Evolutionary conservation across 1,140 invertebrate genomes (phyloP).

Genomic region (Drosophila lowei): DNA sequence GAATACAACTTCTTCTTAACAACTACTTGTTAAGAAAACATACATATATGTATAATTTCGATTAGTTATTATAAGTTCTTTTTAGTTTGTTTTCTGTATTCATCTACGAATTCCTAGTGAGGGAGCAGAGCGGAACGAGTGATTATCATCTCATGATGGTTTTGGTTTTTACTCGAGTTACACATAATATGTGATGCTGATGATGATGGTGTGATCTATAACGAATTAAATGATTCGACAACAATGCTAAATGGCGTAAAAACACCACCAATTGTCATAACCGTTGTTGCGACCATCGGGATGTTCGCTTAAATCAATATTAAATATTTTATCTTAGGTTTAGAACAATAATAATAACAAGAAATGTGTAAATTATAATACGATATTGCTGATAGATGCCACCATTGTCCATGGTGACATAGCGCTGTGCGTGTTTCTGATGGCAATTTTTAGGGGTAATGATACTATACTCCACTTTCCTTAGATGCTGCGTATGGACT

Average conservation of each 20-base stretch:
- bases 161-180: too few species aligned
- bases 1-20: constrained; percentile 54
- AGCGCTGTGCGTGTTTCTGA: constrained; percentile 57
- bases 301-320: constrained; percentile 25
- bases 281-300: too few species aligned
- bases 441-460: constrained; percentile 20
- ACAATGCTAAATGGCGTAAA: too few species aligned
- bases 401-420: constrained; percentile 1
- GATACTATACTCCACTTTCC: constrained; percentile 2
- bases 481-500: constrained; percentile 86
- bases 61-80: too few species aligned
- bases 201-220: too few species aligned
- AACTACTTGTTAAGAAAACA: constrained; percentile 69
- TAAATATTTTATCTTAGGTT: constrained; percentile 20
- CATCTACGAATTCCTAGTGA: too few species aligned
- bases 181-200: too few species aligned
- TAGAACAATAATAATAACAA: constrained; percentile 51
- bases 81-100: too few species aligned
- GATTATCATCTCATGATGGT: too few species aligned
- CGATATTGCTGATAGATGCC: constrained; percentile 26
- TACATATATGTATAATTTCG: background rate
- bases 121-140: too few species aligned
- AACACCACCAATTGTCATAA: too few species aligned
- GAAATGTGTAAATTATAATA: constrained; percentile 42
- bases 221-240: too few species aligned